Percentiles rank a stretch among this genome's conserved stretches.
Conservation (phyloP, 2,113 vertebrate genomes). For the Sorex fumeus region DNA sequence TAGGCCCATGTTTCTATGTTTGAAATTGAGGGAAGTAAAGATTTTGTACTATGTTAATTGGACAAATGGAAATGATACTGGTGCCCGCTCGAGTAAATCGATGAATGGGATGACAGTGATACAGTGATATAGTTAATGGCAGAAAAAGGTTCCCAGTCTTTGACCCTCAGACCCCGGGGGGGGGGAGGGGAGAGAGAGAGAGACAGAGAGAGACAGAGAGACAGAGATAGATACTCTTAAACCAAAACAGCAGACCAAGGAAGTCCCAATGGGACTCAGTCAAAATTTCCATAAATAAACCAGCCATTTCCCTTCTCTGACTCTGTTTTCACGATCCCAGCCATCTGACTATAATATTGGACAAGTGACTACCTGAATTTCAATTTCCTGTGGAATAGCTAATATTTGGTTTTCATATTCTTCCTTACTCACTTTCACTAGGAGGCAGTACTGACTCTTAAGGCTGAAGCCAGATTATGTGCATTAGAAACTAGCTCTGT, state of each 20-base stretch:
- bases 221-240: too few species aligned
- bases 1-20: background rate
- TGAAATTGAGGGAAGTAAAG: accelerated
- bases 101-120: too few species aligned
- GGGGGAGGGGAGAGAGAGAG: background rate
- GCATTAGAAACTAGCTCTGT: background rate
- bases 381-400: background rate
- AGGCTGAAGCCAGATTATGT: background rate
- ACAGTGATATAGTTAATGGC: too few species aligned
- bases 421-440: too few species aligned
- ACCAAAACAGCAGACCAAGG: background rate
- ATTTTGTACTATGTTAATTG: background rate
- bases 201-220: too few species aligned
- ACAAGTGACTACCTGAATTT: background rate
- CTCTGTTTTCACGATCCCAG: too few species aligned
- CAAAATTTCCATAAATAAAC: too few species aligned
- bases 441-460: background rate
- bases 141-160: background rate
- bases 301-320: too few species aligned
- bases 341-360: background rate
- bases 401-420: background rate
- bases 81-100: too few species aligned
- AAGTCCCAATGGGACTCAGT: background rate
- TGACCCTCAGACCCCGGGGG: background rate
- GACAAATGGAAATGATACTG: too few species aligned